Evolutionary conservation across 2,888 invertebrate genomes (phyloP), one percentile per base, ranked within the genome.

Genomic region (Heteropelma amictum): DNA sequence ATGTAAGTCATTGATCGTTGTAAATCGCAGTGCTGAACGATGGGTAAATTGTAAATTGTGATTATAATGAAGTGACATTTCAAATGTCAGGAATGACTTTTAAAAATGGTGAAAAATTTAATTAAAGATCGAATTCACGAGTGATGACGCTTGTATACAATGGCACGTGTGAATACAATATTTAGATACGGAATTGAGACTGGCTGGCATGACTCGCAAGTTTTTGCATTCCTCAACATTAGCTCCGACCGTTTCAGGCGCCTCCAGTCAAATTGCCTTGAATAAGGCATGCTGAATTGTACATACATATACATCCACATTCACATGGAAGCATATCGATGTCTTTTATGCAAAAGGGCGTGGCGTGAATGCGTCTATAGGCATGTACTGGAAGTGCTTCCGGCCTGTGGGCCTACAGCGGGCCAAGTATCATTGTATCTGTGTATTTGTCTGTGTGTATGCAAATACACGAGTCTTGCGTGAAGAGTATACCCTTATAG

Each of bases 401-500:
- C 45, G 30, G 45, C 45, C 17, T 33, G 3, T 3, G 38, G 30
- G 19, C 42, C 28, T 33, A 7, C 4, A 10, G 10, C 8, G 38
- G 40, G 8, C 6, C 21, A 42, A 40, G 10, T 14, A 33, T n/a
- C n/a, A n/a, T n/a, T n/a, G n/a, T 47, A 12, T 19, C 28, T 33
- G n/a, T 21, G 28, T 10, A 19, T 10, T 30, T 8, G 12, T 19
- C 12, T 1, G 14, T 40, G 68, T 12, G 76, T n/a, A n/a, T n/a
- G n/a, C n/a, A n/a, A n/a, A n/a, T n/a, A n/a, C n/a, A n/a, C n/a
- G n/a, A n/a, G n/a, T n/a, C n/a, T n/a, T n/a, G n/a, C n/a, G n/a
- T n/a, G n/a, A n/a, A n/a, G n/a, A n/a, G n/a, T 72, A 69, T 74
- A 72, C 76, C 53, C 64, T 12, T 23, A n/a, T 30, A n/a, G 40